These are phyloP conservation scores for Thamnophis sirtalis DNA, from an alignment of 2,113 vertebrate genomes.

Conservation along the genomic window DNA sequence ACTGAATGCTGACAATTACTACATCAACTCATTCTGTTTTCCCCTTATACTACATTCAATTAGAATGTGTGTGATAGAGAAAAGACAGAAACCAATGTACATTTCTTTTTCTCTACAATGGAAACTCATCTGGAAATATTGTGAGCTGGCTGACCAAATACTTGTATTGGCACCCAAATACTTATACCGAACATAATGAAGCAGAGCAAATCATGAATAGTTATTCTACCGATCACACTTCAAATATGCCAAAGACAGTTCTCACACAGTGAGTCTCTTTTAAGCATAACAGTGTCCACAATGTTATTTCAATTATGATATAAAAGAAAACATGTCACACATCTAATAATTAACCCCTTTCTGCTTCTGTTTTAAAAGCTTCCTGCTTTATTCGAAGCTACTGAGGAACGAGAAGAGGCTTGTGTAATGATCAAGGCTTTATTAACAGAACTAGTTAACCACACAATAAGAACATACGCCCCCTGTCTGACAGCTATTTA, in stretches of 20 bases:
- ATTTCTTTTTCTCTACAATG: not conserved
- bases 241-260: not conserved
- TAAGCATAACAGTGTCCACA: not conserved
- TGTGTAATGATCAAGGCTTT: no score
- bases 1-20: constrained; percentile 27
- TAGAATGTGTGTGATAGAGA: not conserved
- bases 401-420: no score
- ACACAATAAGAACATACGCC: no score
- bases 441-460: no score
- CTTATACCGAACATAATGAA: not conserved
- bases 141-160: not conserved
- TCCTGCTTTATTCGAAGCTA: no score
- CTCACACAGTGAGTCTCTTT: not conserved
- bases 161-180: not conserved
- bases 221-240: not conserved
- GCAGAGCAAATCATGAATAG: not conserved
- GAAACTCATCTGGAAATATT: not conserved
- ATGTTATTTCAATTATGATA: not conserved
- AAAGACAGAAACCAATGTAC: not conserved
- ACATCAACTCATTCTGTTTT: not conserved
- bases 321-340: not conserved
- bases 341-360: not conserved
- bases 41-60: not conserved
- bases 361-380: not conserved
- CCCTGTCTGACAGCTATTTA: no score